Evolutionary conservation across 2,113 vertebrate genomes (phyloP), one percentile per base, ranked within the genome.

Genomic region (Herpetotheres cachinnans): DNA sequence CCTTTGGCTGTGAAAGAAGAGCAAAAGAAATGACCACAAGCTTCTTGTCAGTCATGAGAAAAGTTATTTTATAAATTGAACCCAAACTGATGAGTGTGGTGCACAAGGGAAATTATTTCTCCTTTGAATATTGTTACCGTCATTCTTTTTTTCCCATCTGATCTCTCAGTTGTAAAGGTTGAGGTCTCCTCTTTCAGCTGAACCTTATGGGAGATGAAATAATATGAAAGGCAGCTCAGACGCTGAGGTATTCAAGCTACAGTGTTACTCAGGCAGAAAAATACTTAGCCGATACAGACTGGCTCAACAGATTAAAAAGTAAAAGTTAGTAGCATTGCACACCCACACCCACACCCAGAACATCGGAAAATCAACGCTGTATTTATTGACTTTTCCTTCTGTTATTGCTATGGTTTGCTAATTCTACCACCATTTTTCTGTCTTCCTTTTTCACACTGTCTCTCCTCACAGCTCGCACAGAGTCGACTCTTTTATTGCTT

Each of bases 21-120:
- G 24, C 9, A 32, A 67, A 81, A 91, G n/a, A 76, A 89, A 93
- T 0, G 19, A 52, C 78, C 69, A 71, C 0, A 34, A 81, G 72
- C 32, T 71, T 81, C 90, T 71, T 89, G 67, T 76, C 89, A 86
- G 47, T 55, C 55, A 24, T 34, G 16, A 84, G 72, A 62, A 8
- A 84, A 96, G 32, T 67, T 84, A 40, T 87, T 91, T 91, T 38
- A 65, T 32, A 81, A 88, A 92, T 30, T 49, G 49, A 91, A 77
- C 46, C 59, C 2, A 7, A 89, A 76, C 42, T 73, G 69, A 93
- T 92, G 72, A 95, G 52, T 55, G 47, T 90, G 50, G 38, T 50
- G 56, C 90, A 93, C 13, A 5, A 30, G 88, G 85, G 95, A 94
- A 96, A 96, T 90, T 10, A 92, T 90, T 89, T 78, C 55, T 86